Base-by-base conservation (phyloP, 2,113 vertebrate genomes). In the Chloroceryle aenea region DNA sequence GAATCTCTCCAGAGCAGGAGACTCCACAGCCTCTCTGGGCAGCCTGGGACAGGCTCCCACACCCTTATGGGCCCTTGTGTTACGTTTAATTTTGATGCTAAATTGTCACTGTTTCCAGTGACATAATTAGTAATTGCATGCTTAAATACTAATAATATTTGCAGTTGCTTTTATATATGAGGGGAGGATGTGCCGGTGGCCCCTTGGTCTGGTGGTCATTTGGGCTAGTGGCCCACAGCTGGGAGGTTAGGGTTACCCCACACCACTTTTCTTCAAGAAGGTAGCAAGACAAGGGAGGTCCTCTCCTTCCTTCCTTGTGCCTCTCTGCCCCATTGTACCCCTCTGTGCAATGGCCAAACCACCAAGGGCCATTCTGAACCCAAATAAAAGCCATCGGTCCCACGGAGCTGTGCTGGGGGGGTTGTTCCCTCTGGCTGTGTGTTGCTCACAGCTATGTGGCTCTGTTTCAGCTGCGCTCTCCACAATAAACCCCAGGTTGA, bases 311-410 rank as follows among this genome's bases (percentile, higher is more conserved):
- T 56, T 63, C 73, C 30, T 34, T 6, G 9, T 40, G 45, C 14
- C 40, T 15, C 4, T 53, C 38, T 40, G 8, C 8, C 10, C 12
- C 47, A 19, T 15, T 1, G 1, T 38, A 26, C 16, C 7, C 23
- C 30, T 36, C 25, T 0, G 2, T 1, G 38, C 27, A 14, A 42
- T 5, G 20, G 20, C 25, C 6, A 16, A 26, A 14, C 25, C 16
- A 30, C n/a, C 0, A 0, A 38, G 29, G 26, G n/a, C 16, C n/a
- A 19, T 30, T 47, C 38, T 0, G 0, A 38, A 20, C n/a, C 27
- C 2, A 23, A 56, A 14, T 42, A 42, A 10, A 42, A 42, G 40
- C 40, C 40, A 19, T 29, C 0, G 1, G 32, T 43, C n/a, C 14
- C 17, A 26, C 0, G 2, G n/a, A 42, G 40, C 45, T 18, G 3